A percentile compares a stretch with the other conserved stretches of the same genome.
Conservation (phyloP, 2,113 vertebrate species). For the Sylvicapra grimmia region DNA sequence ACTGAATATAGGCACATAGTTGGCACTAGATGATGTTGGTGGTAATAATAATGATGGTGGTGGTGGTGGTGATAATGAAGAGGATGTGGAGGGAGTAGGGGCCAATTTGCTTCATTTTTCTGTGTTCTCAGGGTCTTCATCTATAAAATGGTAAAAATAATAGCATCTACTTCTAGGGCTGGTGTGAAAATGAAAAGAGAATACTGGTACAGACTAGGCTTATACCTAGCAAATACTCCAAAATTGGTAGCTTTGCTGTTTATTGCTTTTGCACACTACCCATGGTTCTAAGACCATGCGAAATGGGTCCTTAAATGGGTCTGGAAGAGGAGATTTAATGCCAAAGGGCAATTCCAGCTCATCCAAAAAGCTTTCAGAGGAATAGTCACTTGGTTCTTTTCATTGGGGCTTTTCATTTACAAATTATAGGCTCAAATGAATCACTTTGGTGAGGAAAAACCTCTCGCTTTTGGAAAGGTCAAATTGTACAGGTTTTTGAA, state of each 20-base stretch:
- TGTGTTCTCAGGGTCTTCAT: background rate
- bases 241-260: background rate
- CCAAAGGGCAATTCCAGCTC: background rate
- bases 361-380: background rate
- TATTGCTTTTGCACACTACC: background rate
- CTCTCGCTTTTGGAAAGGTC: slow-evolving; percentile 1
- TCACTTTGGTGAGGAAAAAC: background rate
- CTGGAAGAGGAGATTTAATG: background rate
- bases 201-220: background rate
- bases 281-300: background rate
- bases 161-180: background rate
- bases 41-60: background rate
- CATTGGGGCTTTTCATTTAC: background rate
- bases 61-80: background rate
- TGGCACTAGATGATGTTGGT: background rate
- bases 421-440: background rate
- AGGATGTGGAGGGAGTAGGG: background rate
- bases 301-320: background rate
- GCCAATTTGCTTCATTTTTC: background rate
- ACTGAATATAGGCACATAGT: background rate
- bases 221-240: background rate
- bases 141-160: background rate
- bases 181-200: background rate
- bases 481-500: background rate
- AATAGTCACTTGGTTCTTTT: background rate